phyloP scores from a whole-genome alignment of 2,797 vertebrate genomes.

The Tadarida brasiliensis region DNA sequence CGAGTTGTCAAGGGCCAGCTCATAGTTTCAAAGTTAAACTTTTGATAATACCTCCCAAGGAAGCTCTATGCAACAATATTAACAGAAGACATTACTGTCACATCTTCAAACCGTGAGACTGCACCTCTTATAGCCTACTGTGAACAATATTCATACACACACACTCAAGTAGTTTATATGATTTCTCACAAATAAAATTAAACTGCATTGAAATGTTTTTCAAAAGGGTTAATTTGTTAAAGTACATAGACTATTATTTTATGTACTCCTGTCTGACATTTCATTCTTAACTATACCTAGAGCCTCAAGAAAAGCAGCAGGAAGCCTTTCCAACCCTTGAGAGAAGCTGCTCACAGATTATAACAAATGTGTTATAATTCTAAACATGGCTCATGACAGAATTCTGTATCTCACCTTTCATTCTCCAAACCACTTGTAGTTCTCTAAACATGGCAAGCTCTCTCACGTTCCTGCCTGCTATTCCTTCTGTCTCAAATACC shows the following conservation, averaged over 20 bases:
- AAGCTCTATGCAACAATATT: not conserved
- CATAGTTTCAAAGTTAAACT: not conserved
- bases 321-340: not conserved
- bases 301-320: not conserved
- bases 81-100: not conserved
- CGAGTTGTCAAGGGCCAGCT: not conserved
- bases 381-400: not conserved
- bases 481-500: not conserved
- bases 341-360: not conserved
- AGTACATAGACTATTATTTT: not conserved
- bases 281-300: conserved; percentile 11
- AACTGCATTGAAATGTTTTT: not conserved
- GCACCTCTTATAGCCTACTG: not conserved
- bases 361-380: not conserved
- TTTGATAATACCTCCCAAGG: not conserved
- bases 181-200: conserved; percentile 30
- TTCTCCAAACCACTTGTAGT: not conserved
- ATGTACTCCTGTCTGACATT: not conserved
- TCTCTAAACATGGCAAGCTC: not conserved
- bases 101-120: not conserved
- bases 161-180: not conserved
- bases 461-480: not conserved
- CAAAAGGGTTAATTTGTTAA: conserved; percentile 22
- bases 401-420: not conserved
- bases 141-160: not conserved